Evolutionary conservation across 2,113 vertebrate genomes (phyloP), one percentile per base, ranked within the genome.

Genomic region (Riparia riparia): DNA sequence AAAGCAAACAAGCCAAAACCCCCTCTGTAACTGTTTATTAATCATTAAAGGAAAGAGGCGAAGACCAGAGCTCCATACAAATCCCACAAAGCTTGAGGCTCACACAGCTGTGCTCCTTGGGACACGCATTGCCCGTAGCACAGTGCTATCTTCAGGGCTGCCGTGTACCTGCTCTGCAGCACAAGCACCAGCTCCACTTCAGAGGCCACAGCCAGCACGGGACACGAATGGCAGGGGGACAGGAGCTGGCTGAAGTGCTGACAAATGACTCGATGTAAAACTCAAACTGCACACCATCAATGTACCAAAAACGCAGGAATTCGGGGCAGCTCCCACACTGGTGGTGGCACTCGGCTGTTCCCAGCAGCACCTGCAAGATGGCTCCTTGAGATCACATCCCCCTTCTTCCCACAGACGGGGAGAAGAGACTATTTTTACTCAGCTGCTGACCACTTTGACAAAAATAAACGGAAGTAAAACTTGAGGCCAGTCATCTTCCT

Each of bases 311-410:
- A 31, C 0, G 1, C 24, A 64, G 76, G 41, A 39, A 25, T 6
- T 69, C 1, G 6, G 31, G 1, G 3, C 56, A 71, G 39, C 41
- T 89, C 39, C 16, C 41, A 20, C 2, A 3, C 0, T 4, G 29
- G 49, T 0, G 0, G 7, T 45, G 34, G 61, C 0, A 0, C 53
- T 76, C 0, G 0, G 20, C 77, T 54, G n/a, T 8, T 57, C 37
- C 29, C 10, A 10, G 57, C 49, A 25, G 4, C 18, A 85, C 58
- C 82, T 93, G 79, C 85, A 73, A 77, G 66, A 80, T 65, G 54
- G 68, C 44, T 71, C 69, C 76, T 41, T 12, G 39, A 61, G 68
- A 88, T 78, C 88, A 77, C 63, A 61, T 80, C 63, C 49, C 68
- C 34, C 63, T 69, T 72, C 87, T 66, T 92, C 68, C 50, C 69